Base-by-base conservation (phyloP, 2,888 invertebrate species). In the Carterocephalus palaemon region DNA sequence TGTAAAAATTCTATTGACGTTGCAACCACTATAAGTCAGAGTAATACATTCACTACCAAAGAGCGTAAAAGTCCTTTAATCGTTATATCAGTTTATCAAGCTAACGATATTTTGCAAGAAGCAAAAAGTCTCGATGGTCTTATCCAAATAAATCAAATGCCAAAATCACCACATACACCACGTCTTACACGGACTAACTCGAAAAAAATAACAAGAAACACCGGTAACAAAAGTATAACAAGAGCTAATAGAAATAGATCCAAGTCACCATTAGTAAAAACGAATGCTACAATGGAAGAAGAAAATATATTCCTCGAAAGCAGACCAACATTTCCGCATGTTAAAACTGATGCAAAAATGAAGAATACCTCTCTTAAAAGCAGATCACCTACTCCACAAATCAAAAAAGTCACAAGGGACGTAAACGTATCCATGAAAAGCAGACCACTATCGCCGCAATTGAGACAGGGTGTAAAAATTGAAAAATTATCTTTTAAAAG, bases 11-110 rank as follows among this genome's bases (percentile, higher is more conserved):
- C 28, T 17, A 26, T 17, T 23, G 51, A 50, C 6, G 41, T 42
- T 38, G 24, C 36, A 34, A 49, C 52, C 10, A 42, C 49, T 43
- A 24, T 45, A 47, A 12, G 48, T 39, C 2, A 54, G 49, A 23
- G 53, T 36, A 16, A 41, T 1, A 48, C 60, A 19, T 46, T 46
- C 1, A 56, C 51, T 31, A 51, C 56, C 6, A 64, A 63, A 39
- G 53, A 58, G 26, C 51, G 52, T 24, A 57, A 62, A 38, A 81
- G 64, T 47, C 84, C 84, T 9, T 47, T 84, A 10, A 76, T 85
- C 2, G 64, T 84, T 7, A 84, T 85, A 72, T 82, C 85, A 2
- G 82, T 85, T 2, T 84, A 77, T 55, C 77, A 79, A 7, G 74
- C 71, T 45, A 58, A 61, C 46, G 67, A 66, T 19, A 48, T 56